phyloP scores from a whole-genome alignment of 2,113 vertebrate genomes.

The Ardeotis arabs region DNA sequence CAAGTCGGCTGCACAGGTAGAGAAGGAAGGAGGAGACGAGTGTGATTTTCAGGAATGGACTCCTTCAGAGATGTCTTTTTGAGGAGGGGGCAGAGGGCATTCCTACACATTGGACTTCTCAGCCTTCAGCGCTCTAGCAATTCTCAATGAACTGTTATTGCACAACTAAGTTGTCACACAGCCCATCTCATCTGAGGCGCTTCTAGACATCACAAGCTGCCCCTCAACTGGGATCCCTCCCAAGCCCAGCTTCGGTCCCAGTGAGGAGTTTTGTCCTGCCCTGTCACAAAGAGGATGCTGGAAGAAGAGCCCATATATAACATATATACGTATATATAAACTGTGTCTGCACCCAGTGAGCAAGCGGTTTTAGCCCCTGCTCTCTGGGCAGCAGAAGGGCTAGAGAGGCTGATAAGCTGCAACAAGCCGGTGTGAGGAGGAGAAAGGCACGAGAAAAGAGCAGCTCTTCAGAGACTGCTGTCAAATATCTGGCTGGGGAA shows the following conservation, averaged over 20 bases:
- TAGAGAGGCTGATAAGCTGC: slow-evolving; percentile 65
- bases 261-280: neutral
- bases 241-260: neutral
- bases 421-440: slow-evolving; percentile 60
- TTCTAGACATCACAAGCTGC: neutral
- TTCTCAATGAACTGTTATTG: neutral
- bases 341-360: slow-evolving; percentile 33
- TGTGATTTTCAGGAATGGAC: neutral
- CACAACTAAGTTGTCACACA: neutral
- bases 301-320: slow-evolving; percentile 42
- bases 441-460: slow-evolving; percentile 81
- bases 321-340: slow-evolving; percentile 12
- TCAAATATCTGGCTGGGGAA: slow-evolving; percentile 65
- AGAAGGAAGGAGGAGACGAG: neutral
- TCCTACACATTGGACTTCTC: neutral
- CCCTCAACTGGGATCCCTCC: neutral
- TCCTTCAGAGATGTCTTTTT: neutral
- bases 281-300: neutral
- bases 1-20: neutral
- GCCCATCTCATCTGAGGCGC: neutral
- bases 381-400: slow-evolving; percentile 30
- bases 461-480: slow-evolving; percentile 61
- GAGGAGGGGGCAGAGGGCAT: neutral
- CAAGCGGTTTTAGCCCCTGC: neutral
- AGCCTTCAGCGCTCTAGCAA: slow-evolving; percentile 12